A percentile compares a stretch with the other conserved stretches of the same genome.
Conservation (phyloP, 2,888 invertebrate genomes). For the Galeopsomyia nigrocyanea region DNA sequence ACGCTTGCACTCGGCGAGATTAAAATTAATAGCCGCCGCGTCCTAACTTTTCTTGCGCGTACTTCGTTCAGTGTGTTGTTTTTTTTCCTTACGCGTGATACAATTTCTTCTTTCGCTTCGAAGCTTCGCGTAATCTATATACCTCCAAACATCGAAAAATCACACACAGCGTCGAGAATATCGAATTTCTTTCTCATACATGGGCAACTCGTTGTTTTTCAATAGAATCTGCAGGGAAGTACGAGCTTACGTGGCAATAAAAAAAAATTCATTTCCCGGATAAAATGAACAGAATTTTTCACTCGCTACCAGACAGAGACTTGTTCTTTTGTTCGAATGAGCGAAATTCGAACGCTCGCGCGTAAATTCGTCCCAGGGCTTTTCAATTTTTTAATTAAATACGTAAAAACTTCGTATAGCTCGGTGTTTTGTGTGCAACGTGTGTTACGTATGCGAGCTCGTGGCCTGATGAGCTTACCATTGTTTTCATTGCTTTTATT, state of each 20-base stretch:
- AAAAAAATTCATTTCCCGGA: neutral
- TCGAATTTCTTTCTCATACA: neutral
- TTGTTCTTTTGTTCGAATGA: conserved; percentile 5
- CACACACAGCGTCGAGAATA: too few relatives aligned
- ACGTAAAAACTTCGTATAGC: too few relatives aligned
- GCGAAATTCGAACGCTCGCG: neutral
- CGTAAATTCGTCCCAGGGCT: neutral
- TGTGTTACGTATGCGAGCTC: too few relatives aligned
- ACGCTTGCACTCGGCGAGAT: conserved; percentile 27
- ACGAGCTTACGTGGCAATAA: neutral
- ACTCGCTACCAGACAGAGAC: neutral
- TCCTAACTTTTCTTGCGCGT: neutral
- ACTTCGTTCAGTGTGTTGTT: neutral
- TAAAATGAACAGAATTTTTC: neutral
- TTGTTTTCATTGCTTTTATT: too few relatives aligned
- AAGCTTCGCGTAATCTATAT: neutral
- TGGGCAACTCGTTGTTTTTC: conserved; percentile 3
- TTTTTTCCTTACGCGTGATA: neutral
- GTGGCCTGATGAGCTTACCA: too few relatives aligned
- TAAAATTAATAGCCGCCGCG: conserved; percentile 30
- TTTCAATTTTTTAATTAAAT: too few relatives aligned
- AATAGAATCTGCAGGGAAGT: neutral
- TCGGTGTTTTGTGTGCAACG: too few relatives aligned
- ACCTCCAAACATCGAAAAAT: too few relatives aligned
- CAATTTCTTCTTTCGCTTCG: neutral